These are phyloP conservation scores for Catharus ustulatus DNA, from an alignment of 2,797 vertebrate species.

Conservation along the genomic window DNA sequence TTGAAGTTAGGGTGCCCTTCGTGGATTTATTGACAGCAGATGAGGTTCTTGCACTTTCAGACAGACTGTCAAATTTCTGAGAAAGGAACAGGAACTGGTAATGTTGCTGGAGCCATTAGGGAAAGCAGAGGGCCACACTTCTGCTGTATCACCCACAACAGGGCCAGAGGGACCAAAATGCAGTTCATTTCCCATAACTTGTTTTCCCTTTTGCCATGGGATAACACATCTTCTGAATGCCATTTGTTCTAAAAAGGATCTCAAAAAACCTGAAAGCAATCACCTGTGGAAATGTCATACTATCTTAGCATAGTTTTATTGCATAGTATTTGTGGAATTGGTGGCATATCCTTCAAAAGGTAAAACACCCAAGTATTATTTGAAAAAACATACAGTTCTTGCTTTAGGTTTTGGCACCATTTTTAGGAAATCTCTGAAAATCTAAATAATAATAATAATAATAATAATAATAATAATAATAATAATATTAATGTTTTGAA, in stretches of 20 bases:
- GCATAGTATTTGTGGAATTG: background rate
- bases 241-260: background rate
- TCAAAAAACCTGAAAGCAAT: background rate
- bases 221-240: background rate
- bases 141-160: background rate
- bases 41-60: background rate
- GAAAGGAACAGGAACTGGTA: constrained; percentile 31
- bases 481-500: background rate
- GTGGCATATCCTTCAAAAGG: background rate
- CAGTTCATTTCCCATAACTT: background rate
- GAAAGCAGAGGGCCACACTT: constrained; percentile 31
- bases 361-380: background rate
- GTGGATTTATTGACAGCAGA: background rate
- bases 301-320: background rate
- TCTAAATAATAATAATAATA: background rate
- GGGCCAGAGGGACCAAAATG: background rate
- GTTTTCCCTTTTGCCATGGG: background rate
- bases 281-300: background rate
- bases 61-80: constrained; percentile 9
- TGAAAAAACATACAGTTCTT: background rate
- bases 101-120: constrained; percentile 29
- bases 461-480: background rate
- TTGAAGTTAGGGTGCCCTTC: constrained; percentile 6
- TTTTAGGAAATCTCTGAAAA: background rate
- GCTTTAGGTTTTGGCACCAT: background rate